A percentile compares a stretch with the other conserved stretches of the same genome.
Conservation (phyloP, 2,888 invertebrate genomes). For the Aspidiotus destructor region DNA sequence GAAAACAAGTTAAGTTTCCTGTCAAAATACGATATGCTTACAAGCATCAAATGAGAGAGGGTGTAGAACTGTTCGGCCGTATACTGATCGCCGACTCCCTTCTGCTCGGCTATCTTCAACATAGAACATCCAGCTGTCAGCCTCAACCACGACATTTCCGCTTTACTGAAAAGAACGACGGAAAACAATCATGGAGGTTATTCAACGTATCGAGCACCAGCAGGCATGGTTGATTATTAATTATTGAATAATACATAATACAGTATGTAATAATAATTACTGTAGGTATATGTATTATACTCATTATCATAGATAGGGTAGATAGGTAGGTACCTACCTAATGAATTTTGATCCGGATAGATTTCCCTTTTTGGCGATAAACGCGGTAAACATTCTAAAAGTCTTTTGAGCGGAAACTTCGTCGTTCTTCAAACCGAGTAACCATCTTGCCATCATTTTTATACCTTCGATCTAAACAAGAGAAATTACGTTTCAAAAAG, state of each 20-base stretch:
- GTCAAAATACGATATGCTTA: slow-evolving; percentile 46
- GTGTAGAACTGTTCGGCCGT: slow-evolving; percentile 91
- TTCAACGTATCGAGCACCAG: background rate
- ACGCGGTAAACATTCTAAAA: slow-evolving; percentile 86
- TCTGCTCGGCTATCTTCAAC: slow-evolving; percentile 94
- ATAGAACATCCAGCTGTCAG: slow-evolving; percentile 89
- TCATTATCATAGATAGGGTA: background rate
- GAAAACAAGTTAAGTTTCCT: no score
- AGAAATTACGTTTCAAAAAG: background rate
- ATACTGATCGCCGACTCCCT: slow-evolving; percentile 89
- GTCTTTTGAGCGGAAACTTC: slow-evolving; percentile 84
- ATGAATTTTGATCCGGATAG: slow-evolving; percentile 51
- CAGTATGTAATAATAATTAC: no score
- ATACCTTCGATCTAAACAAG: slow-evolving; percentile 60
- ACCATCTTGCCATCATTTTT: slow-evolving; percentile 94
- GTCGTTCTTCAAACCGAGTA: slow-evolving; percentile 80
- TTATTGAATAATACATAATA: no score
- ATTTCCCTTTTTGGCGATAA: slow-evolving; percentile 86
- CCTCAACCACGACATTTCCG: slow-evolving; percentile 88
- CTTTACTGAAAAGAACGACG: slow-evolving; percentile 52
- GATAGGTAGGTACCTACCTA: slow-evolving; percentile 39
- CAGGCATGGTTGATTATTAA: no score
- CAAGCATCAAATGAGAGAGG: slow-evolving; percentile 79
- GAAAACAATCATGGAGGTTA: background rate
- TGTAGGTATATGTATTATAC: no score